phyloP scores from a whole-genome alignment of 2,888 invertebrate genomes.

The Eupithecia inturbata region DNA sequence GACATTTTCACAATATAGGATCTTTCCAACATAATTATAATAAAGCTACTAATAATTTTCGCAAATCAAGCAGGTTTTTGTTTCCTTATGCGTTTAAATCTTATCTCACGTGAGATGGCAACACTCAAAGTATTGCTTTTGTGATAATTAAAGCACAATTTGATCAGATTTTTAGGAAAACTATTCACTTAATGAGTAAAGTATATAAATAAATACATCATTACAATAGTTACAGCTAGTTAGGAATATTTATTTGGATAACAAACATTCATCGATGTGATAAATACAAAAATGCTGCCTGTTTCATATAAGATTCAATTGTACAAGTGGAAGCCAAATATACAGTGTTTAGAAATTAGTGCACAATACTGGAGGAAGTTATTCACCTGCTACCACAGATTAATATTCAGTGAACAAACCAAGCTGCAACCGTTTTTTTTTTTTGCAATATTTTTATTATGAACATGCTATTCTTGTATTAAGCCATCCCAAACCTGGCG shows the following conservation, averaged over 20 bases:
- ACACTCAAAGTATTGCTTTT: conserved; percentile 20
- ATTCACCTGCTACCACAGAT: too few species aligned
- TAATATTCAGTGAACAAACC: too few species aligned
- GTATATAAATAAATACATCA: conserved; percentile 4
- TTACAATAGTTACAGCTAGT: conserved; percentile 10
- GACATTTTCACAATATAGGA: conserved; percentile 17
- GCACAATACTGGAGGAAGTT: too few species aligned
- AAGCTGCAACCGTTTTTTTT: too few species aligned
- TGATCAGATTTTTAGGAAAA: conserved; percentile 7
- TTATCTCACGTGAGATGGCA: neutral
- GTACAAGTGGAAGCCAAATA: neutral
- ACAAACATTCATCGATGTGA: conserved; percentile 14
- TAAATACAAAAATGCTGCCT: conserved; percentile 23
- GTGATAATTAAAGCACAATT: conserved; percentile 13
- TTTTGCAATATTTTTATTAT: too few species aligned
- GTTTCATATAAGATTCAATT: neutral
- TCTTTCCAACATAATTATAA: neutral
- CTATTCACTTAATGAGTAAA: neutral
- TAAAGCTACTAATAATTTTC: conserved; percentile 1
- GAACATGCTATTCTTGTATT: too few species aligned
- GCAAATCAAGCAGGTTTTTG: neutral
- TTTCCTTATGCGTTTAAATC: neutral
- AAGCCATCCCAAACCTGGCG: too few species aligned
- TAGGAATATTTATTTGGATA: conserved; percentile 27
- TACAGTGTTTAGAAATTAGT: too few species aligned